Evolutionary conservation across 2,888 invertebrate genomes (phyloP).

Genomic region (Lochmaea crataegi): DNA sequence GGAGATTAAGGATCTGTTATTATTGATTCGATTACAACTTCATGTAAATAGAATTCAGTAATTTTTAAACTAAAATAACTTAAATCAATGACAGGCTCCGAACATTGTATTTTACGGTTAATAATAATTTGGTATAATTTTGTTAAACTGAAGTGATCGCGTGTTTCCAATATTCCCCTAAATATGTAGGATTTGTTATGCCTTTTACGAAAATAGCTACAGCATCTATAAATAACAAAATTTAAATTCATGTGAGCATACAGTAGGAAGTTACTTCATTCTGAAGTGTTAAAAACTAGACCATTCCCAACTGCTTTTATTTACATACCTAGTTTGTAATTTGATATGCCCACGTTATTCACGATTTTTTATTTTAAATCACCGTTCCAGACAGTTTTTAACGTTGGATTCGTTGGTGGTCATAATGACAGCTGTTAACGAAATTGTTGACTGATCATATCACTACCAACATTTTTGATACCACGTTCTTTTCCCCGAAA

Average conservation of each 20-base stretch:
- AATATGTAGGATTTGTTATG: conserved; percentile 54
- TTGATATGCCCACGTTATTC: conserved; percentile 30
- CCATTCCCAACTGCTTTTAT: conserved; percentile 23
- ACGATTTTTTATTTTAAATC: conserved; percentile 19
- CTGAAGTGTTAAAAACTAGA: conserved; percentile 42
- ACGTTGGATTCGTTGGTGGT: background rate
- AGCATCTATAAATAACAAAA: conserved; percentile 55
- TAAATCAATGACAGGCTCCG: background rate
- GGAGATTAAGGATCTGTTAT: conserved; percentile 8
- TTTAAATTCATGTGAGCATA: conserved; percentile 54
- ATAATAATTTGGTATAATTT: background rate
- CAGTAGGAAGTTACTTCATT: conserved; percentile 55
- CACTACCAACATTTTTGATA: background rate
- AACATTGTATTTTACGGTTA: too few species aligned
- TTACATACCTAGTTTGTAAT: conserved; percentile 27
- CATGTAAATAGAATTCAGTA: conserved; percentile 4
- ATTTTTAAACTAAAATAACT: background rate
- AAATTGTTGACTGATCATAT: conserved; percentile 6
- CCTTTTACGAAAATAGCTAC: conserved; percentile 55
- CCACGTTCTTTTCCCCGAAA: background rate
- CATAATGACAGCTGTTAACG: background rate
- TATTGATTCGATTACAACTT: conserved; percentile 8
- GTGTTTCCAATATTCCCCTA: conserved; percentile 20
- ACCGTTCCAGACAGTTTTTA: conserved; percentile 20
- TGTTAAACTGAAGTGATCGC: background rate